Percentiles rank a stretch among this genome's conserved stretches.
Evolutionary conservation across 2,797 vertebrate species (phyloP).

Genomic region (Ceryle rudis): DNA sequence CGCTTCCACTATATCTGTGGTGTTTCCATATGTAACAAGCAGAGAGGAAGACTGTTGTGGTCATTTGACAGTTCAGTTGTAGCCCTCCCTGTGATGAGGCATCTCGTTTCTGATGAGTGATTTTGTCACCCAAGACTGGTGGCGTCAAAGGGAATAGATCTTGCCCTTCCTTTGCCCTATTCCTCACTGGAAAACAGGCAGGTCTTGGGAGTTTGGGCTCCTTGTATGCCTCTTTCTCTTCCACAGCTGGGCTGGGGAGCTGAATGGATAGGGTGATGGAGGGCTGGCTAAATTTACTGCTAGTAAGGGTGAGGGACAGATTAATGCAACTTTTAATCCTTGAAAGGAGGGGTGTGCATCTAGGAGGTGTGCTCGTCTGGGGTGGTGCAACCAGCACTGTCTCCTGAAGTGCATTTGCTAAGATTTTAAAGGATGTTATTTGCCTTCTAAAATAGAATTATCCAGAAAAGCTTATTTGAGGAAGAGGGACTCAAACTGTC

Average conservation of each 20-base stretch:
- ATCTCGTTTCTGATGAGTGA: not conserved
- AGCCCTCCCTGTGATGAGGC: not conserved
- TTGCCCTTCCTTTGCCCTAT: accelerated
- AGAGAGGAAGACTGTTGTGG: not conserved
- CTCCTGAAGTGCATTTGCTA: not conserved
- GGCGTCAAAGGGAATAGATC: not conserved
- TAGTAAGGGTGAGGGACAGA: not conserved
- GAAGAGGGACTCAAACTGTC: not conserved
- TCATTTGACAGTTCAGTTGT: not conserved
- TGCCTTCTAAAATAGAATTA: not conserved
- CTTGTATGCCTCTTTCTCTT: not conserved
- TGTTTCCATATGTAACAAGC: not conserved
- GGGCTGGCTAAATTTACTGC: not conserved
- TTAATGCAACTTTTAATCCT: not conserved
- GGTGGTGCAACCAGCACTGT: not conserved
- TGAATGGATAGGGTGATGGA: not conserved
- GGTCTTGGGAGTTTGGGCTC: not conserved
- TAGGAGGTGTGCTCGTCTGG: not conserved
- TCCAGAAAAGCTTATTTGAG: not conserved
- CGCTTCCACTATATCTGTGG: not conserved
- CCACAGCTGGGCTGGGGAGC: not conserved
- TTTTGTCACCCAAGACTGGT: not conserved
- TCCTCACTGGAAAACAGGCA: not conserved
- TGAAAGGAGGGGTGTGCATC: not conserved
- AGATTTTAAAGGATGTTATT: not conserved